Base-by-base conservation (phyloP, 2,797 vertebrate genomes). In the Kryptolebias ocellatus region DNA sequence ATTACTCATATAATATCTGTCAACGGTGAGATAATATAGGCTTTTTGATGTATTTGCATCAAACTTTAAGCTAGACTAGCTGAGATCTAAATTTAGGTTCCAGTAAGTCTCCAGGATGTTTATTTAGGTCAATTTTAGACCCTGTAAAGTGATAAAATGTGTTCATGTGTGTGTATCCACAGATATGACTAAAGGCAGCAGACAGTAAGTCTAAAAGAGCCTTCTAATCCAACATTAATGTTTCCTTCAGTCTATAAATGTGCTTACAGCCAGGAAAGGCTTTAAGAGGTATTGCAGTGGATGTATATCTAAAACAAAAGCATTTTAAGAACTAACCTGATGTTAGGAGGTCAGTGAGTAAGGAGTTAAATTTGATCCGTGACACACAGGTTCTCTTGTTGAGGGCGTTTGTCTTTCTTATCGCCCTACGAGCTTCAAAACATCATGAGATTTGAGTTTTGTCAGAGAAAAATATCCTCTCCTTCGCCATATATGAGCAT, bases 391-490 rank as follows among this genome's bases (percentile, higher is more conserved):
- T 72, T 49, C 34, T 76, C 34, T 70, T 79, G 67, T 83, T 73
- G 20, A 68, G 63, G 39, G 47, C 11, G 39, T 70, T 75, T 85
- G 55, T 71, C 51, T 62, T 58, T 69, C 58, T 49, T 24, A 16
- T 5, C 56, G 34, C 29, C 28, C 70, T 72, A 62, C 17, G 1
- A 78, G 76, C 83, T 88, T 80, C 70, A 92, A 91, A 92, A 90
- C 88, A 92, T 90, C 91, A 91, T 89, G 85, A 80, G 89, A 86
- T 86, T 88, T 29, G 67, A 86, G 82, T 90, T 89, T 60, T 89
- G 82, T 74, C 64, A 9, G 74, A 76, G 60, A 81, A 78, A 89
- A 80, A 89, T 74, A 84, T 45, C 67, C 76, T 66, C 54, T 18
- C 18, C 1, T 60, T 78, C 69, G 70, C 53, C 20, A 66, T 68